A percentile compares a stretch with the other conserved stretches of the same genome.
These are phyloP conservation scores for Elachura formosa DNA, from an alignment of 2,113 vertebrate genomes.

Conservation along the genomic window DNA sequence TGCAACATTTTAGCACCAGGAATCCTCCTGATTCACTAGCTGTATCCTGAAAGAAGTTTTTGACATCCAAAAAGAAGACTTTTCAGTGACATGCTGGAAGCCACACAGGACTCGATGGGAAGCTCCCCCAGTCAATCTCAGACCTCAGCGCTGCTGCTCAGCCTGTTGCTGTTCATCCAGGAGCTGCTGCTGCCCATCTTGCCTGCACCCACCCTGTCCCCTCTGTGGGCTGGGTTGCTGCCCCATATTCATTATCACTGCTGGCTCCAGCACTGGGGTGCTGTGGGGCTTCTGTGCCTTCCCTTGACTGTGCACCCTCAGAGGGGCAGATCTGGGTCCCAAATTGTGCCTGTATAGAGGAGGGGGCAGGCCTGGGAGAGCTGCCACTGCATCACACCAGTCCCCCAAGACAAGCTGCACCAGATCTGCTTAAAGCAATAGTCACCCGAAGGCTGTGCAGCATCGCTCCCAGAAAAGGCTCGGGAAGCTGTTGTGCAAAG, in stretches of 20 bases:
- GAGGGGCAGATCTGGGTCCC: neutral
- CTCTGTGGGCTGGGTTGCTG: neutral
- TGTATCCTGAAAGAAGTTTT: neutral
- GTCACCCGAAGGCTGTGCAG: neutral
- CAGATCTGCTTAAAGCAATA: conserved; percentile 9
- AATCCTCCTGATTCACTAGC: neutral
- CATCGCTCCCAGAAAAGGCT: neutral
- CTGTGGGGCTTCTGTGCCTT: neutral
- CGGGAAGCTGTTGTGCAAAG: neutral
- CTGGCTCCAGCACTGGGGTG: neutral
- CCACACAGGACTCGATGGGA: neutral
- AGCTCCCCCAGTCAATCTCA: neutral
- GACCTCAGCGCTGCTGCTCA: neutral
- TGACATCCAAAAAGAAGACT: neutral
- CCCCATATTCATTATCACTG: neutral
- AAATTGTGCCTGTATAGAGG: neutral
- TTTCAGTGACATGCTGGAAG: fast-evolving
- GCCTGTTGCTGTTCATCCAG: neutral
- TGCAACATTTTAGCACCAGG: neutral
- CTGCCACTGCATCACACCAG: neutral
- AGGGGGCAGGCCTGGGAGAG: conserved; percentile 18
- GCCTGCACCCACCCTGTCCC: neutral
- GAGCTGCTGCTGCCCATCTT: neutral
- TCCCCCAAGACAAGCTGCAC: conserved; percentile 27
- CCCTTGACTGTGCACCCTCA: neutral